phyloP scores from a whole-genome alignment of 1,140 invertebrate species.

The Globodera rostochiensis region DNA sequence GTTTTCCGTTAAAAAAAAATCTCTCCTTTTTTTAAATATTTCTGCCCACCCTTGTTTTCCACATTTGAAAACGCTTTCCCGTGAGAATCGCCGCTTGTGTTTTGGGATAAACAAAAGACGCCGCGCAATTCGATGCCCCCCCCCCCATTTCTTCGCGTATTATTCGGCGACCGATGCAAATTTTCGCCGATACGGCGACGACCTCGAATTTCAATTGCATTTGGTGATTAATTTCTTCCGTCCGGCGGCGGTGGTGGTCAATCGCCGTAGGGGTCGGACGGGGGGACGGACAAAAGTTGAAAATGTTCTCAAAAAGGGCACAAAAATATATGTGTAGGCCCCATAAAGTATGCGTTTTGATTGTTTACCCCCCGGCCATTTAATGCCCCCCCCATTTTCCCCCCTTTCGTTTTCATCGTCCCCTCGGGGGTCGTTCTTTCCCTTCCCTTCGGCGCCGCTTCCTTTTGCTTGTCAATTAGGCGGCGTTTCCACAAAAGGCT shows the following conservation, averaged over 20 bases:
- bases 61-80: too few species aligned
- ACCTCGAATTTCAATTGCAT: background rate
- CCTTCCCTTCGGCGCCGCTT: background rate
- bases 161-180: background rate
- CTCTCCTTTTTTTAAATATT: too few species aligned
- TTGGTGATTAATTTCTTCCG: background rate
- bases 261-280: background rate
- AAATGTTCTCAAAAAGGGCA: too few species aligned
- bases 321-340: too few species aligned
- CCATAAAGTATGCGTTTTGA: too few species aligned
- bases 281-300: too few species aligned
- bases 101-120: background rate
- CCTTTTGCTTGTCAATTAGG: conserved; percentile 16
- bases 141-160: background rate
- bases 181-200: background rate
- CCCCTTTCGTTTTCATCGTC: background rate
- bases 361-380: background rate
- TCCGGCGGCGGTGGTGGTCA: background rate
- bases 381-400: background rate
- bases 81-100: too few species aligned
- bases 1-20: too few species aligned
- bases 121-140: background rate
- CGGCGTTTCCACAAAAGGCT: background rate
- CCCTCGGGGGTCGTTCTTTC: background rate
- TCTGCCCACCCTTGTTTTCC: too few species aligned